Percentiles rank a stretch among this genome's conserved stretches.
Conservation (phyloP, 1,140 invertebrate genomes). For the Schlechtendalia chinensis region DNA sequence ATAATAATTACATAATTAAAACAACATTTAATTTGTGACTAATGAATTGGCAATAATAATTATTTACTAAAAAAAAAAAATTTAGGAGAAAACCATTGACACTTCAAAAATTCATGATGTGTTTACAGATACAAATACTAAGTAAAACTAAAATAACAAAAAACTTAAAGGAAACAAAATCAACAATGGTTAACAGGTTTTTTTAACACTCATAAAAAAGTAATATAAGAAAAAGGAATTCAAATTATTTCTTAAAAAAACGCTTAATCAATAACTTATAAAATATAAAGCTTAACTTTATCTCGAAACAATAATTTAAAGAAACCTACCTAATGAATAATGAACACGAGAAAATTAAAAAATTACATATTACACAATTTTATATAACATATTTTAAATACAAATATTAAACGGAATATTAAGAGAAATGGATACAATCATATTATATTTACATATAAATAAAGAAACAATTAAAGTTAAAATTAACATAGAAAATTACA, state of each 20-base stretch:
- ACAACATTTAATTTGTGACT: too few relatives aligned
- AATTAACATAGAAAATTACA: too few relatives aligned
- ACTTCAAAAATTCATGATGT: too few relatives aligned
- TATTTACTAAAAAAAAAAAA: too few relatives aligned
- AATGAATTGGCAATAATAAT: too few relatives aligned
- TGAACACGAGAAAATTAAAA: conserved; percentile 3
- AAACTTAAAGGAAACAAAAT: conserved; percentile 25
- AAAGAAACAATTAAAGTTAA: not conserved
- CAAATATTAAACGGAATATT: not conserved
- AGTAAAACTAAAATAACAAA: conserved; percentile 19
- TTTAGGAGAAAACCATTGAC: too few relatives aligned
- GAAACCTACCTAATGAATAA: conserved; percentile 1
- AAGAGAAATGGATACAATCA: not conserved
- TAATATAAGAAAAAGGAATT: not conserved
- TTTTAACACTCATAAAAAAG: not conserved
- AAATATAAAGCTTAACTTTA: not conserved
- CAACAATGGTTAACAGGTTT: not conserved
- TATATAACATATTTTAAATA: not conserved
- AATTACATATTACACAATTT: not conserved
- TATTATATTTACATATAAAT: conserved; percentile 3
- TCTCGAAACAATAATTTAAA: not conserved
- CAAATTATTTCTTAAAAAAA: conserved; percentile 7
- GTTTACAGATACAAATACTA: not conserved
- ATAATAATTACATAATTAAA: too few relatives aligned
- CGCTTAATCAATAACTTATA: not conserved